Conservation (phyloP, 64 coral and sea anemone genomes). For the Pachyseris speciosa region DNA sequence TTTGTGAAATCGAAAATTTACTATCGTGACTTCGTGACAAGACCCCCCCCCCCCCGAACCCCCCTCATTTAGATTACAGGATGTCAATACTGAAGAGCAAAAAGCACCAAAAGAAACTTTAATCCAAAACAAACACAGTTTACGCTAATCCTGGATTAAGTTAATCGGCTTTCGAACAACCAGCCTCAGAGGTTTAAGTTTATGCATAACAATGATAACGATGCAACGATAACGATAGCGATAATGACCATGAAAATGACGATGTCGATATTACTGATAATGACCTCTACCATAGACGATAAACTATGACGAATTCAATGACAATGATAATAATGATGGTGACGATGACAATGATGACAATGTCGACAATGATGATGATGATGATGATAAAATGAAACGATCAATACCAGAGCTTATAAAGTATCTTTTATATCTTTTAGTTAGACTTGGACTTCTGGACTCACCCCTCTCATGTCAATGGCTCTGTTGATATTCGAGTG, state of each 20-base stretch:
- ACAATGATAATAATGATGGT: not conserved
- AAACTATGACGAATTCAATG: not conserved
- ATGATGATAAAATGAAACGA: not conserved
- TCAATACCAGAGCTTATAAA: no score
- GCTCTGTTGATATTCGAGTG: constrained; percentile 62
- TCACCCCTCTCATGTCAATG: constrained; percentile 50
- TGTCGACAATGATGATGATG: not conserved
- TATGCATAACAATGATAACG: not conserved
- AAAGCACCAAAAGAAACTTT: no score
- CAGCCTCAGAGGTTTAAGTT: no score
- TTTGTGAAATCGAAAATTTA: no score
- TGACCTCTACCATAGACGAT: not conserved
- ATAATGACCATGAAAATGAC: not conserved
- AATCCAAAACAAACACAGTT: no score
- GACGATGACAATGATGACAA: not conserved
- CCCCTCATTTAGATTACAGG: no score
- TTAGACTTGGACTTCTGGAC: constrained; percentile 75
- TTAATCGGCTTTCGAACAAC: no score
- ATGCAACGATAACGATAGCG: not conserved
- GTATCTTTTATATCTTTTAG: not conserved
- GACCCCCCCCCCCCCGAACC: no score
- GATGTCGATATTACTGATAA: not conserved
- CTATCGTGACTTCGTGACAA: no score
- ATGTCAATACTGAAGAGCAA: no score
- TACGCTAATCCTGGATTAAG: no score